These are phyloP conservation scores for Drosophila equinoxialis DNA, from an alignment of 1,140 invertebrate species.

Conservation along the genomic window DNA sequence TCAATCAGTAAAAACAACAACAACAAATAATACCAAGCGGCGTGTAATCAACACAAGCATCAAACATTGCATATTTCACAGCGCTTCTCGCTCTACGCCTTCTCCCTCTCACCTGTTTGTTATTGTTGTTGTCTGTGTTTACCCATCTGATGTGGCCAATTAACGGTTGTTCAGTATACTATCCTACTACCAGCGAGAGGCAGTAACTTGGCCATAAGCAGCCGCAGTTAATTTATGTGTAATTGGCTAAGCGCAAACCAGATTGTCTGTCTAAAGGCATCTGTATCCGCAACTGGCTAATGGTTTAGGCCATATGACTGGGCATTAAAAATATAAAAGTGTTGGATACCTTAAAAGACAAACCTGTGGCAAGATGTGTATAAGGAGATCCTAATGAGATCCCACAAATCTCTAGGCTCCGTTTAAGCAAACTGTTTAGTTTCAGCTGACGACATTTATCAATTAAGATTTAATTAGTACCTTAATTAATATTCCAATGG, in stretches of 20 bases:
- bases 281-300: constrained; percentile 38
- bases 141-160: constrained; percentile 59
- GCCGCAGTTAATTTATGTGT: constrained; percentile 73
- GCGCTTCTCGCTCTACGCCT: constrained; percentile 27
- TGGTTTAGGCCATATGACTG: constrained; percentile 52
- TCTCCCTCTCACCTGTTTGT: not conserved
- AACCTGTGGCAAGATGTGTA: not conserved
- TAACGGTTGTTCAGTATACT: constrained; percentile 72
- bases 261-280: constrained; percentile 36
- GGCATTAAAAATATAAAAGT: constrained; percentile 49
- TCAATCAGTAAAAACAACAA: constrained; percentile 53
- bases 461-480: too few relatives aligned
- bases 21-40: constrained; percentile 34
- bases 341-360: not conserved
- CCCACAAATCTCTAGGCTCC: too few relatives aligned
- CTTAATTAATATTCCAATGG: too few relatives aligned
- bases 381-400: not conserved
- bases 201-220: constrained; percentile 49
- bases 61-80: constrained; percentile 61
- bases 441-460: too few relatives aligned
- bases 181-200: not conserved
- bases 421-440: too few relatives aligned
- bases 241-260: constrained; percentile 75
- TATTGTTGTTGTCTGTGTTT: constrained; percentile 33
- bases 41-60: constrained; percentile 67